Conservation (phyloP, 1,140 invertebrate species). For the Drosophila mojavensis region DNA sequence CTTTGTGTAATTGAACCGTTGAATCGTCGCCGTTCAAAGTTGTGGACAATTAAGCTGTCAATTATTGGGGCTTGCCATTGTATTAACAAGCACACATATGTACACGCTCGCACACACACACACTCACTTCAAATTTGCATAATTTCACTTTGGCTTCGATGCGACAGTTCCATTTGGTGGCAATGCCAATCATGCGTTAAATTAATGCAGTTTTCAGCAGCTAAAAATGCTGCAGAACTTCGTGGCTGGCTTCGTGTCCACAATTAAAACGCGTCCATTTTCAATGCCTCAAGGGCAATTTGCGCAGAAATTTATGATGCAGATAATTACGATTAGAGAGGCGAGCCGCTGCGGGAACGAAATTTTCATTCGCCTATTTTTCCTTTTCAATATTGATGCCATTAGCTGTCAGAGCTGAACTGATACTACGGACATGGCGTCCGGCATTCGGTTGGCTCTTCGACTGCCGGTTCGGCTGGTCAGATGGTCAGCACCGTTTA, state of each 20-base stretch:
- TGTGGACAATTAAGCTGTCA: slow-evolving; percentile 5
- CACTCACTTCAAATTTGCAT: slow-evolving; percentile 19
- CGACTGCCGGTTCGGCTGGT: slow-evolving; percentile 12
- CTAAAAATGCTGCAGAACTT: slow-evolving; percentile 36
- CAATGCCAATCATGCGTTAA: slow-evolving; percentile 77
- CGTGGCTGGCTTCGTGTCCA: slow-evolving; percentile 5
- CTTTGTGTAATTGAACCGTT: slow-evolving; percentile 63
- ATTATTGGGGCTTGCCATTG: slow-evolving; percentile 13
- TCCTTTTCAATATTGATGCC: slow-evolving; percentile 58
- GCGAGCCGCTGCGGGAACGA: slow-evolving; percentile 29
- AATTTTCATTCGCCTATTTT: slow-evolving; percentile 10
- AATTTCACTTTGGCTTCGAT: slow-evolving; percentile 18
- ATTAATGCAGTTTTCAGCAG: slow-evolving; percentile 78
- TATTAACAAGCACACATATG: slow-evolving; percentile 9
- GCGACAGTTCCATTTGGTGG: slow-evolving; percentile 55
- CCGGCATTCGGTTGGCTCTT: slow-evolving; percentile 11
- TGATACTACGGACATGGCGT: slow-evolving; percentile 40
- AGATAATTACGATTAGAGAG: slow-evolving; percentile 73
- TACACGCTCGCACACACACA: not conserved
- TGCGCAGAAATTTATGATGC: slow-evolving; percentile 67
- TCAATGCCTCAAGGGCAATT: slow-evolving; percentile 51
- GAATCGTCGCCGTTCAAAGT: slow-evolving; percentile 30
- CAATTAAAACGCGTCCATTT: slow-evolving; percentile 65
- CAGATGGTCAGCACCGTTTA: slow-evolving; percentile 56
- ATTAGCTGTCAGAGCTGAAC: slow-evolving; percentile 69